Percentiles rank a stretch among this genome's conserved stretches.
Conservation (phyloP, 92 coral and sea anemone species). For the Zoanthus solanderi region DNA sequence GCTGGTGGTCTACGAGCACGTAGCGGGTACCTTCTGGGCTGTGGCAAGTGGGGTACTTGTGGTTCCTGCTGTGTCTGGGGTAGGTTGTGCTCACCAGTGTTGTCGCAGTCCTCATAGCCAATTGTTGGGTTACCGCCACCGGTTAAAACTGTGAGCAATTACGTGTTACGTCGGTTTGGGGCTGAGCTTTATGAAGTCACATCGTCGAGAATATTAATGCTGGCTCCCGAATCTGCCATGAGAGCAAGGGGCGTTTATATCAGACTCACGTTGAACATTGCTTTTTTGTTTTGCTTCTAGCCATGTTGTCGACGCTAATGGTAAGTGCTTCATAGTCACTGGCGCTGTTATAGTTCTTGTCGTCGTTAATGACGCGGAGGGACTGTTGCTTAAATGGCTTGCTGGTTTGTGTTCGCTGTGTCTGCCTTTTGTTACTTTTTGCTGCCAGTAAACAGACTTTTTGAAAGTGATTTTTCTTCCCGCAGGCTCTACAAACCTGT, state of each 20-base stretch:
- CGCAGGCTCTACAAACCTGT: too few species aligned
- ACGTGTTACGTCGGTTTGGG: not conserved
- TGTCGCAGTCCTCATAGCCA: not conserved
- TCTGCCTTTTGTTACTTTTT: not conserved
- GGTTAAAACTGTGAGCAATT: conserved; percentile 24
- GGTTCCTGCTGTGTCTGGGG: not conserved
- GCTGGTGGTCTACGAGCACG: conserved; percentile 1
- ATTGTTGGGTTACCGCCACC: not conserved
- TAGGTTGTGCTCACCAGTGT: not conserved
- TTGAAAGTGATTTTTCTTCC: not conserved
- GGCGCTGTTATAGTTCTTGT: too few species aligned
- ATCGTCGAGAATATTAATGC: too few species aligned
- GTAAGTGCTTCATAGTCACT: too few species aligned
- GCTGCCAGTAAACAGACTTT: not conserved
- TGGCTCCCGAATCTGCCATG: too few species aligned
- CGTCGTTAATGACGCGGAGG: too few species aligned
- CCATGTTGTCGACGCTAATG: too few species aligned
- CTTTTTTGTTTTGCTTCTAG: too few species aligned
- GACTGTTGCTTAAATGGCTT: too few species aligned
- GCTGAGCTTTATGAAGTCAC: too few species aligned
- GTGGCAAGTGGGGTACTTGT: not conserved
- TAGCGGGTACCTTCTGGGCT: not conserved
- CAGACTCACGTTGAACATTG: too few species aligned
- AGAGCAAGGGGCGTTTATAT: too few species aligned
- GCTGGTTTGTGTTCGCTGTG: not conserved